Conservation (phyloP, 2,113 vertebrate genomes). For the Calidris pugnax region DNA sequence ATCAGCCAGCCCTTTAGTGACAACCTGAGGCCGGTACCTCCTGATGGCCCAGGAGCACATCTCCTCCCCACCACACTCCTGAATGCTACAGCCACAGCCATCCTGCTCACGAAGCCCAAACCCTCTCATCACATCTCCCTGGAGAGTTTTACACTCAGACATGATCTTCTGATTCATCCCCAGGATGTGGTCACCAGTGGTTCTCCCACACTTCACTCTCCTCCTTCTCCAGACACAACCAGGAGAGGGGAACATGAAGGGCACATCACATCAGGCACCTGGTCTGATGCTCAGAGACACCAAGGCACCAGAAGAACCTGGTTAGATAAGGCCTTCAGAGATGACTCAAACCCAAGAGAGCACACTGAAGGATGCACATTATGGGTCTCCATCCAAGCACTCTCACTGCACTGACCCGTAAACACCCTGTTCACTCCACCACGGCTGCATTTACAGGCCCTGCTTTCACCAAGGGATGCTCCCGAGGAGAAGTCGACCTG, state of each 20-base stretch:
- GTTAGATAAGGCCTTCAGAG: neutral
- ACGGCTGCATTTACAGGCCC: neutral
- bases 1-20: fast-evolving
- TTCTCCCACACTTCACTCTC: neutral
- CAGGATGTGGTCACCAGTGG: fast-evolving
- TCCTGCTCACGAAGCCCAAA: neutral
- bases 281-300: neutral
- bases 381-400: neutral
- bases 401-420: neutral
- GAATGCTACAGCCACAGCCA: fast-evolving
- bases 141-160: neutral
- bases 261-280: neutral
- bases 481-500: neutral
- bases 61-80: neutral
- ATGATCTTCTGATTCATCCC: neutral
- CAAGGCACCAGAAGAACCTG: neutral
- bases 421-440: neutral
- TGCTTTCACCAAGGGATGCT: neutral
- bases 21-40: neutral
- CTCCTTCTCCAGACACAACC: neutral
- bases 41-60: neutral
- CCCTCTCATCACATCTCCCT: fast-evolving
- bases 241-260: neutral
- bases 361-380: neutral
- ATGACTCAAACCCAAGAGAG: neutral